A percentile compares a stretch with the other conserved stretches of the same genome.
phyloP scores from a whole-genome alignment of 2,888 invertebrate species.

The Globia sparganii region DNA sequence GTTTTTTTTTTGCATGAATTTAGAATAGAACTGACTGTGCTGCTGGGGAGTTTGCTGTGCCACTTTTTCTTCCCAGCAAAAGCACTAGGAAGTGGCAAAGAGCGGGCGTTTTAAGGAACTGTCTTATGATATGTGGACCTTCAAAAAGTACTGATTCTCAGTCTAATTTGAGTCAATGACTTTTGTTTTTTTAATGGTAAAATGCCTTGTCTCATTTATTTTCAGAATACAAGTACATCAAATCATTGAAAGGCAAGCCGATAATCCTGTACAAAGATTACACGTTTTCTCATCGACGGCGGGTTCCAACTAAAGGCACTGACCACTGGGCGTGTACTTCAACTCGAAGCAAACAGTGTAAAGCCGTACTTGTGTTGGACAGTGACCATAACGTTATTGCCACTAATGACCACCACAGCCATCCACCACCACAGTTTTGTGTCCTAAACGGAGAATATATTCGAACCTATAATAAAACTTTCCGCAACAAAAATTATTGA shows the following conservation, averaged over 20 bases:
- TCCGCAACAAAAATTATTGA: background rate
- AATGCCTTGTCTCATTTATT: background rate
- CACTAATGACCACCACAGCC: conserved; percentile 9
- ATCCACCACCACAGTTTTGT: conserved; percentile 12
- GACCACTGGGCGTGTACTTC: conserved; percentile 40
- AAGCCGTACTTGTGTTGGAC: conserved; percentile 11
- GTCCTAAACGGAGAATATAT: conserved; percentile 33
- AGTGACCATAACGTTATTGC: background rate
- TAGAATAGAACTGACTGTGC: background rate
- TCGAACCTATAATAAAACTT: conserved; percentile 7
- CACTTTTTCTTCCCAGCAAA: too few species aligned
- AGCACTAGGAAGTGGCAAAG: too few species aligned
- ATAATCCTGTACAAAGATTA: conserved; percentile 32
- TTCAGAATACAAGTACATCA: conserved; percentile 29
- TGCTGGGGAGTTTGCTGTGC: too few species aligned
- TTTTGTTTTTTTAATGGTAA: background rate
- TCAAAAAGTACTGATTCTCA: too few species aligned
- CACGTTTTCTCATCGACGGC: conserved; percentile 14
- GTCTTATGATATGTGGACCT: too few species aligned
- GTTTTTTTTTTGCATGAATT: background rate
- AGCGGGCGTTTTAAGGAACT: too few species aligned
- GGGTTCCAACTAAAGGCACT: background rate
- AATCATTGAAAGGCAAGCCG: conserved; percentile 33
- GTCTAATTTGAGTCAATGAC: too few species aligned
- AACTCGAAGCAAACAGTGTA: conserved; percentile 29